phyloP scores from a whole-genome alignment of 2,113 vertebrate genomes.

The Corythornis vintsioides region DNA sequence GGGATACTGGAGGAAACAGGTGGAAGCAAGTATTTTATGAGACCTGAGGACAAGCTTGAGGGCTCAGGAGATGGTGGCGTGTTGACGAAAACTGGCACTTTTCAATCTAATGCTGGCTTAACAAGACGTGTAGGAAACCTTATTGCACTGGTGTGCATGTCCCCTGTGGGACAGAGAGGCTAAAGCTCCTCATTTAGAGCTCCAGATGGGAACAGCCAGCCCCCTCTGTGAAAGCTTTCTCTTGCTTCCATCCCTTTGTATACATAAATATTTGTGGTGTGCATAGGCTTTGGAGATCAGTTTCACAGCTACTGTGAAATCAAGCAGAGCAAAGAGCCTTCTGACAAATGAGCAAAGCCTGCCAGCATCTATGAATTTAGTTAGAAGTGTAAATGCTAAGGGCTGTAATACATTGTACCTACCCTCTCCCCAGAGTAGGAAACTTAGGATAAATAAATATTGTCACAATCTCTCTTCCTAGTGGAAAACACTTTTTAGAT shows the following conservation, averaged over 20 bases:
- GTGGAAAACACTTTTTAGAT: not conserved
- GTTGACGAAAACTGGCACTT: conserved; percentile 49
- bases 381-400: not conserved
- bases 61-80: conserved; percentile 32
- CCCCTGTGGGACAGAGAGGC: not conserved
- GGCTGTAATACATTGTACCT: not conserved
- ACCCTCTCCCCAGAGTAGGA: not conserved
- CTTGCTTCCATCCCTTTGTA: not conserved
- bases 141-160: not conserved
- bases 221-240: not conserved
- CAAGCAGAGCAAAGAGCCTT: not conserved
- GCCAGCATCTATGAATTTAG: not conserved
- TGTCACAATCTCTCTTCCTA: not conserved
- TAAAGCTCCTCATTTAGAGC: not conserved
- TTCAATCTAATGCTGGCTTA: conserved; percentile 56
- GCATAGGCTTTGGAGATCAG: not conserved
- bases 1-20: conserved; percentile 57
- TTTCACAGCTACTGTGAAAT: not conserved
- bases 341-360: not conserved
- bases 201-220: conserved; percentile 30
- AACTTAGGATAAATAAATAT: not conserved
- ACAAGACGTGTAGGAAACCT: conserved; percentile 45
- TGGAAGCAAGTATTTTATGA: conserved; percentile 60
- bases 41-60: conserved; percentile 48
- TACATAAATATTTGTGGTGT: not conserved